phyloP scores from a whole-genome alignment of 2,888 invertebrate genomes.

The Rhagonycha lutea region DNA sequence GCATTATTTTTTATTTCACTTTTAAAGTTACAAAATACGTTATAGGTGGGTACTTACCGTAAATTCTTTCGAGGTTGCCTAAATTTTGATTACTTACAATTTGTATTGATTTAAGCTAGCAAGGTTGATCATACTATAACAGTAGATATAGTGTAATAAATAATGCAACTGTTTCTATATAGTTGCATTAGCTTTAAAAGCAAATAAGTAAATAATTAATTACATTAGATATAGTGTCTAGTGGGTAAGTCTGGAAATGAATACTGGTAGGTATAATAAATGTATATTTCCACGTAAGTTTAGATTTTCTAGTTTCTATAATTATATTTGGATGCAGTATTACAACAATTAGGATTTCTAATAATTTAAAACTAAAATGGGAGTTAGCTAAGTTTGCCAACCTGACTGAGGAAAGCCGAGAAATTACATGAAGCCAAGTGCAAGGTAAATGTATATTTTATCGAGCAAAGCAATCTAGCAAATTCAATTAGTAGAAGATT shows the following conservation, averaged over 20 bases:
- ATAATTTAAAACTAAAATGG: constrained; percentile 25
- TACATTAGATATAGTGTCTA: background rate
- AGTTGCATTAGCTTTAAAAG: background rate
- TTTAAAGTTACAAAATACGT: no score
- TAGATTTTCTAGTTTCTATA: background rate
- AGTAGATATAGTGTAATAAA: background rate
- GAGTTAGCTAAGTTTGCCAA: constrained; percentile 26
- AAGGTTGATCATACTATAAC: background rate
- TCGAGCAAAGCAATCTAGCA: constrained; percentile 56
- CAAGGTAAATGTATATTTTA: constrained; percentile 56
- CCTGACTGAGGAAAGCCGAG: constrained; percentile 44
- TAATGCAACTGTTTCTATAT: background rate
- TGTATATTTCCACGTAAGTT: background rate
- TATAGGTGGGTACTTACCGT: no score
- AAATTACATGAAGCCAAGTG: constrained; percentile 49
- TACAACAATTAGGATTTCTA: constrained; percentile 13
- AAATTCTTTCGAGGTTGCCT: background rate
- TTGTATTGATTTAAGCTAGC: background rate
- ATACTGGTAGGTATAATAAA: background rate
- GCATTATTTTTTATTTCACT: background rate
- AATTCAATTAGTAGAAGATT: constrained; percentile 56
- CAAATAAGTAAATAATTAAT: background rate
- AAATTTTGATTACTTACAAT: background rate
- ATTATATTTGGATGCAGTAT: constrained; percentile 1
- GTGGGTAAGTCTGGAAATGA: background rate